Evolutionary conservation across 2,888 invertebrate genomes (phyloP), one percentile per base, ranked within the genome.

Genomic region (Scelioninae gen. 2): DNA sequence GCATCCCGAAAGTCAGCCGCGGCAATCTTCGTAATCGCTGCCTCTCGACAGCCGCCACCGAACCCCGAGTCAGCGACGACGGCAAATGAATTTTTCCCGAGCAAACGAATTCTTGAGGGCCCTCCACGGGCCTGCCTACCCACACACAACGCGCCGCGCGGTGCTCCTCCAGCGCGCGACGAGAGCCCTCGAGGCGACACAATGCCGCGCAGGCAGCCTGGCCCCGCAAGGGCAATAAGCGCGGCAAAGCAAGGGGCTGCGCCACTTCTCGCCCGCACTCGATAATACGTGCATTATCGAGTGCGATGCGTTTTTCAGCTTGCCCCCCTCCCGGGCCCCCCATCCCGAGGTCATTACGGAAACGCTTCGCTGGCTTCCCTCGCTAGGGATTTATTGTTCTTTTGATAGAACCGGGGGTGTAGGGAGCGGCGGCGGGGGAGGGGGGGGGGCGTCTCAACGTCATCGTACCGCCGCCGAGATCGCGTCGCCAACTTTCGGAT

Each of bases 31-130:
- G 61, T 68, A 72, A 73, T 67, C 67, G 61, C n/a, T n/a, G n/a
- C 61, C 65, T 61, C 72, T 67, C 39, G 58, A 65, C 53, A 41
- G n/a, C 61, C 39, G 28, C 31, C 11, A 63, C 52, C 52, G 61
- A 53, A 28, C 39, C 33, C 25, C 22, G 63, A 64, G 78, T 76
- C 75, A 78, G 80, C 81, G 77, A 77, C 68, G 76, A 77, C 68
- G 76, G 80, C 78, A 81, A 83, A 83, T 83, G 81, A 82, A 82
- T 82, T 83, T 81, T 81, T 81, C 81, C 80, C 81, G 77, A 78
- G 79, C 80, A 80, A 80, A 81, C 81, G 81, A 83, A 81, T 81
- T 77, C 77, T 81, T 78, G 76, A 82, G 81, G 76, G 72, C 74
- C 60, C 82, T 82, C 78, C 77, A 79, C 76, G 70, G 75, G 79